Conservation (phyloP, 2,888 invertebrate genomes). For the Sesamia inferens region DNA sequence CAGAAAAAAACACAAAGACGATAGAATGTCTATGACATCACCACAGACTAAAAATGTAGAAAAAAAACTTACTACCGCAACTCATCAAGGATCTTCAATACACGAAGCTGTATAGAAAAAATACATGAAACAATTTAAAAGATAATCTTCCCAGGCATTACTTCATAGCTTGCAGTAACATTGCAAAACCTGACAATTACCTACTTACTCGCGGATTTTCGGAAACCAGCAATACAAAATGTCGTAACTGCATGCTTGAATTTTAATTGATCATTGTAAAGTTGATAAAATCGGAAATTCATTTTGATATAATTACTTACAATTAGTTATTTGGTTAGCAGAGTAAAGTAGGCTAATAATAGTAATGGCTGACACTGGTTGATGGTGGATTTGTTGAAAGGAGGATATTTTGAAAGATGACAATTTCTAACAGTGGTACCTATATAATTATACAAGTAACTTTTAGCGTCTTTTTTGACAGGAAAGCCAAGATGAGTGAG, state of each 20-base stretch:
- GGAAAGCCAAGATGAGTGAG: no score
- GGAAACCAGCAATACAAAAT: constrained; percentile 37
- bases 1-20: constrained; percentile 16
- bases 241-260: constrained; percentile 37
- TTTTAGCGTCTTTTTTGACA: no score
- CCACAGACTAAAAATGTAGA: constrained; percentile 15
- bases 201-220: constrained; percentile 32
- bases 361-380: no score
- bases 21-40: constrained; percentile 46
- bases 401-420: no score
- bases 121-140: constrained; percentile 1
- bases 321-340: constrained; percentile 1
- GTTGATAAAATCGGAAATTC: constrained; percentile 39
- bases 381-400: no score
- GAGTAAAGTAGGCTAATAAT: constrained; percentile 7
- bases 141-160: constrained; percentile 40
- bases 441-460: no score
- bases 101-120: constrained; percentile 37
- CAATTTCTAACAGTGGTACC: background rate
- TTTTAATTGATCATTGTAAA: constrained; percentile 47
- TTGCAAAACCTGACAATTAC: constrained; percentile 49
- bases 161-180: constrained; percentile 22
- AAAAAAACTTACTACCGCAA: constrained; percentile 28
- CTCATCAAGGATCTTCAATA: constrained; percentile 49
- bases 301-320: background rate